Evolutionary conservation across 2,113 vertebrate genomes (phyloP), one percentile per base, ranked within the genome.

Genomic region (Scatophagus argus): DNA sequence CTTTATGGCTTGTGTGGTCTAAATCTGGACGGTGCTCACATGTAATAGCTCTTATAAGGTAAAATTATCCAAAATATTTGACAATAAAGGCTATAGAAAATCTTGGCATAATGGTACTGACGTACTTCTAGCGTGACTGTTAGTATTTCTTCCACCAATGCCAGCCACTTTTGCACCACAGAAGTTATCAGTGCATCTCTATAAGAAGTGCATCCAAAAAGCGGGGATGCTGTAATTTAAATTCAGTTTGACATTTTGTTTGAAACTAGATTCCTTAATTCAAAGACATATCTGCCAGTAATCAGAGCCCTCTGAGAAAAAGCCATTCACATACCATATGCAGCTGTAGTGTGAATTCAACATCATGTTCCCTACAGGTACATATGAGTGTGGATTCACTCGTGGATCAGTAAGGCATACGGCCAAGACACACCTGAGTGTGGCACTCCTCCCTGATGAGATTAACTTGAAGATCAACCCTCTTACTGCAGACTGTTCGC

Each of bases 381-480:
- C 0, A 2, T 94, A 93, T 7, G 81, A 74, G 65, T 94, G 94
- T 65, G 72, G 80, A 34, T 93, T 94, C 63, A 87, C 39, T 0
- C 25, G 0, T 0, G 89, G 89, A 0, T 70, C 87, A 17, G 19
- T 94, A 44, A 83, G 62, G 8, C 87, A 94, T 56, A 76, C 23
- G 32, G 92, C 91, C 51, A 68, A 8, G 11, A 3, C 69, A 39
- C 0, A 7, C 0, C 1, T 95, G 31, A 2, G 1, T 0, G 89
- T 94, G 25, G 87, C 89, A 0, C 74, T 89, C 2, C 84, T 93
- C 13, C 94, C 94, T 16, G 92, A 94, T 19, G 2, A 0, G 0
- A 87, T 94, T 61, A 36, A 13, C 8, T 2, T 93, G 56, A 31
- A 0, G 0, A 72, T 14, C 0, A 0, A 5, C 0, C 93, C 93